Evolutionary conservation across 1,140 invertebrate genomes (phyloP), one percentile per base, ranked within the genome.

Genomic region (Mylabris phalerata): DNA sequence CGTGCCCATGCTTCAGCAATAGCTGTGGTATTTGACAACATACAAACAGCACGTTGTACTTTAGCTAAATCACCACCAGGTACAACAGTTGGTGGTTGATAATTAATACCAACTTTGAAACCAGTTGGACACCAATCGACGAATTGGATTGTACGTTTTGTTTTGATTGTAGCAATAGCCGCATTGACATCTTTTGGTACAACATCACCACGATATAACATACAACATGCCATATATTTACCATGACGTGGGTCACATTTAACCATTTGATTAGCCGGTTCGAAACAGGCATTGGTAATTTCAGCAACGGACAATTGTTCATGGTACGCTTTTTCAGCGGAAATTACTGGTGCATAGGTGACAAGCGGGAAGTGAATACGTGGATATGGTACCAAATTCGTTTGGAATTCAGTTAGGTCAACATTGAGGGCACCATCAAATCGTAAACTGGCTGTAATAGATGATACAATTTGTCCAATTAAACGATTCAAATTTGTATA

Each of bases 391-490:
- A 87, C 84, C 46, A 87, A 73, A 72, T 83, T 83, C 0, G 81
- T 83, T 74, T 88, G 88, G 77, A 92, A 92, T 75, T 92, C 90
- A 0, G 85, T 89, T 54, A 92, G 76, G 73, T 92, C 89, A 42
- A 88, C 86, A 64, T 88, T 90, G 9, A 90, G 73, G 3, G 86
- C 83, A 43, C 87, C 87, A 66, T 89, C 84, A 73, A 92, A 91
- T 26, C 89, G 76, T 9, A 90, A 71, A 9, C 86, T 88, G 3
- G 86, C 86, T 2, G 87, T 89, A 55, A 89, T 88, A 3, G 86
- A 88, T 0, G 85, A 88, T 11, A 90, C 86, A 47, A 89, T 86
- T 76, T 89, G 84, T 19, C 82, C 82, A 59, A 86, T 84, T 9
- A 85, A 68, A 27, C 84, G 72, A 67, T 86, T 85, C 62, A 85